Evolutionary conservation across 2,113 vertebrate genomes (phyloP).

Genomic region (Vulpes vulpes): DNA sequence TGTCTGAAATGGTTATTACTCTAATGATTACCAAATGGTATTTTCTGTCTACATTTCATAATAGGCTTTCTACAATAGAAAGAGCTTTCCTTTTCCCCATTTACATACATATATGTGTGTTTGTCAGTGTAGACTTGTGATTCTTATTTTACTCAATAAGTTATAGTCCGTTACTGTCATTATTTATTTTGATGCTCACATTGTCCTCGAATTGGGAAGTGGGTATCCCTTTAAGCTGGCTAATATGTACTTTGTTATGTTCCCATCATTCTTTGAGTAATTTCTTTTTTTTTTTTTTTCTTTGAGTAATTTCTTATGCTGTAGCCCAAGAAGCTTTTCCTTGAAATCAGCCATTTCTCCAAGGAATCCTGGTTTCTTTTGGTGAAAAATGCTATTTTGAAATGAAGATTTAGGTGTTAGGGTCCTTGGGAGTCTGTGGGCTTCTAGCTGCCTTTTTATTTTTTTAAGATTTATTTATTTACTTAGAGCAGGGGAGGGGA

Average conservation of each 20-base stretch:
- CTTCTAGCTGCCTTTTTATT: neutral
- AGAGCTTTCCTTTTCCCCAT: neutral
- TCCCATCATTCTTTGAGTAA: neutral
- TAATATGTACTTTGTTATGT: neutral
- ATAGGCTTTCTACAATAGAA: slow-evolving; percentile 3
- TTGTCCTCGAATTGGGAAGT: neutral
- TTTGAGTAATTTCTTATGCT: neutral
- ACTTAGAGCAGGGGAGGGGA: neutral
- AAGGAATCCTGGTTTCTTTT: neutral
- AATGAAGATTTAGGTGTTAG: neutral
- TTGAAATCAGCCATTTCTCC: slow-evolving; percentile 27
- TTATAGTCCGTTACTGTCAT: neutral
- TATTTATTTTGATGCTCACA: slow-evolving; percentile 22
- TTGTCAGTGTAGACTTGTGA: neutral
- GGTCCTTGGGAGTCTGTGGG: neutral
- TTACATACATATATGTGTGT: neutral
- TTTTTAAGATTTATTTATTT: neutral
- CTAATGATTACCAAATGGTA: neutral
- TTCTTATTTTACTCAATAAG: neutral
- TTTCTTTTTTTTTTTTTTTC: neutral
- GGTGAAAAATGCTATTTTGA: slow-evolving; percentile 11
- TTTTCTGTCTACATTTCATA: slow-evolving; percentile 16
- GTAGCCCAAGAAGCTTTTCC: neutral
- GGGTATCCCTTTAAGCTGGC: neutral
- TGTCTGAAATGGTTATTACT: neutral